A percentile compares a stretch with the other conserved stretches of the same genome.
Evolutionary conservation across 2,797 vertebrate genomes (phyloP).

Genomic region (Gouania willdenowi): DNA sequence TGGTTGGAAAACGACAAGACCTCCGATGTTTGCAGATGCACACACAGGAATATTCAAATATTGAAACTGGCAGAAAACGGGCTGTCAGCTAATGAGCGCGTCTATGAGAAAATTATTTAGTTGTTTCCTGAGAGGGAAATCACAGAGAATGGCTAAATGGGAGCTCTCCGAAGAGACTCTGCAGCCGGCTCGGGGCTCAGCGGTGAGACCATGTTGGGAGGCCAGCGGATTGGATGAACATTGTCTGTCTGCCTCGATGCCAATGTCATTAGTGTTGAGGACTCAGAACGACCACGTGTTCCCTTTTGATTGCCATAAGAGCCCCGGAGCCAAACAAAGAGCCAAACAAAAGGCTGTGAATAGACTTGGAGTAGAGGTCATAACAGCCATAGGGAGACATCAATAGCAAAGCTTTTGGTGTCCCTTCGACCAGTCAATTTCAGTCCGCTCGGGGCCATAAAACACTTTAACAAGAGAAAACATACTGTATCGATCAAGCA

Average conservation of each 20-base stretch:
- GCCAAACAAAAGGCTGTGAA: slow-evolving; percentile 57
- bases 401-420: slow-evolving; percentile 38
- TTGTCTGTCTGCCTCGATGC: slow-evolving; percentile 58
- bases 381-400: slow-evolving; percentile 50
- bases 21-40: slow-evolving; percentile 74
- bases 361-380: slow-evolving; percentile 65
- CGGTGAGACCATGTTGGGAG: slow-evolving; percentile 49
- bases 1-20: slow-evolving; percentile 71
- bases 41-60: slow-evolving; percentile 77
- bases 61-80: slow-evolving; percentile 75
- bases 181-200: slow-evolving; percentile 33
- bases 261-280: slow-evolving; percentile 71
- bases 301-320: slow-evolving; percentile 69
- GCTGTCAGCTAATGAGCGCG: slow-evolving; percentile 76
- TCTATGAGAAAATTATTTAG: slow-evolving; percentile 77
- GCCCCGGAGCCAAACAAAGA: slow-evolving; percentile 60
- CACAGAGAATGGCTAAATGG: slow-evolving; percentile 80
- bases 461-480: slow-evolving; percentile 39
- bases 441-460: slow-evolving; percentile 39
- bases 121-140: slow-evolving; percentile 80
- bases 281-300: slow-evolving; percentile 58
- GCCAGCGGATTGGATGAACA: slow-evolving; percentile 54
- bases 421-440: slow-evolving; percentile 40
- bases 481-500: slow-evolving; percentile 51
- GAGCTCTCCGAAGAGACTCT: slow-evolving; percentile 68